A percentile compares a stretch with the other conserved stretches of the same genome.
Conservation (phyloP, 2,888 invertebrate genomes). For the Siphonodentalium dalli region DNA sequence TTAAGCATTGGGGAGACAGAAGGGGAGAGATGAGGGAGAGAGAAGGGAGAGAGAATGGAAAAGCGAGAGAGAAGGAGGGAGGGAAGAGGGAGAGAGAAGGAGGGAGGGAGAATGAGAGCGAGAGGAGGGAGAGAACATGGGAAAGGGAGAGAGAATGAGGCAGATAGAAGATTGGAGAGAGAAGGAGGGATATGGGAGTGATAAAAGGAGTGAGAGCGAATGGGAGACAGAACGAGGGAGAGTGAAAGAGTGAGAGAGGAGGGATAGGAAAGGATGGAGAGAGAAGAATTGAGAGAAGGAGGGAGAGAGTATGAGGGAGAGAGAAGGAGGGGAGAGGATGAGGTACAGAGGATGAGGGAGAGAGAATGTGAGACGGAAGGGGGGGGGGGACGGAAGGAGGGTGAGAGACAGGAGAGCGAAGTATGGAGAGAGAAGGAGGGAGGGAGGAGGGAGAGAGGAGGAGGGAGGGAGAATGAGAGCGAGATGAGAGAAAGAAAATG, state of each 20-base stretch:
- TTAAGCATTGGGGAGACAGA: too few relatives aligned
- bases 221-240: too few relatives aligned
- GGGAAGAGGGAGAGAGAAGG: conserved; percentile 1
- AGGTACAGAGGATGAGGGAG: background rate
- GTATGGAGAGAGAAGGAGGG: too few relatives aligned
- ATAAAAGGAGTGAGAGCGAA: too few relatives aligned
- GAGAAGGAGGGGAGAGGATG: too few relatives aligned
- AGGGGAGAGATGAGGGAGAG: too few relatives aligned
- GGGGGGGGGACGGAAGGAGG: conserved; percentile 10
- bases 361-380: conserved; percentile 9
- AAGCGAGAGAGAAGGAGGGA: conserved; percentile 5
- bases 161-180: background rate
- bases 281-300: too few relatives aligned
- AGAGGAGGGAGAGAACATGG: conserved; percentile 7
- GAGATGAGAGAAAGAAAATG: conserved; percentile 2
- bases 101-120: conserved; percentile 5
- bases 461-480: conserved; percentile 14
- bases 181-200: too few relatives aligned
- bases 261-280: too few relatives aligned
- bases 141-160: conserved; percentile 5
- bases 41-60: background rate
- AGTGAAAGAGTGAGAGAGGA: too few relatives aligned
- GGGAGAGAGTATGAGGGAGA: too few relatives aligned
- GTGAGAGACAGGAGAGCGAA: conserved; percentile 12
- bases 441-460: conserved; percentile 15